Percentiles rank a stretch among this genome's conserved stretches.
These are phyloP conservation scores for Brachionus rotundiformis DNA, from an alignment of 1,140 invertebrate genomes.

Conservation along the genomic window DNA sequence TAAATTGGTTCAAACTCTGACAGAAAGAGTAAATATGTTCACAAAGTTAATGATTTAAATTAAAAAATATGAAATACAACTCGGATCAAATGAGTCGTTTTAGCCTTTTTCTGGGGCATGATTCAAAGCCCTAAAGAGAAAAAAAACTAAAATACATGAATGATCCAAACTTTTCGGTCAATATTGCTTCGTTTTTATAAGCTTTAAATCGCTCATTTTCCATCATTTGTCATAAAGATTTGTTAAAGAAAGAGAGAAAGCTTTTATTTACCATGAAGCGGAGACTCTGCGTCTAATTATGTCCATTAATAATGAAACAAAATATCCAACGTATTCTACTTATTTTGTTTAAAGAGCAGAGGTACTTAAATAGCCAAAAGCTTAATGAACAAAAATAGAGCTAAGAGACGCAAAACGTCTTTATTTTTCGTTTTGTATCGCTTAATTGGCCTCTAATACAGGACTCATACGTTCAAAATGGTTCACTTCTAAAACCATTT, in stretches of 20 bases:
- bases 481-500: conserved; percentile 22
- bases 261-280: conserved; percentile 41
- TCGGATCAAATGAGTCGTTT: conserved; percentile 37
- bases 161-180: conserved; percentile 22
- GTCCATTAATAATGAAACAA: conserved; percentile 34
- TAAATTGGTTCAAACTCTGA: too few species aligned
- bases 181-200: conserved; percentile 23
- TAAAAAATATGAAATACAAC: conserved; percentile 26
- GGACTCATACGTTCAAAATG: neutral
- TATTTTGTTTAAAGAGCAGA: conserved; percentile 49
- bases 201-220: conserved; percentile 9
- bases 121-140: neutral
- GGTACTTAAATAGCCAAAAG: conserved; percentile 41
- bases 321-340: conserved; percentile 24
- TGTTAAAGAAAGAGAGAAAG: neutral
- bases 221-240: conserved; percentile 36
- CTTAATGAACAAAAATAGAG: conserved; percentile 26
- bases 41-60: neutral
- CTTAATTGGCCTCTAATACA: conserved; percentile 22
- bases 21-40: neutral
- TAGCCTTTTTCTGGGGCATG: neutral
- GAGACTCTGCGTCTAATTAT: conserved; percentile 38
- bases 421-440: neutral
- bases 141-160: neutral
- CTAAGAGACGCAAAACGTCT: conserved; percentile 27